Evolutionary conservation across 2,113 vertebrate genomes (phyloP), one percentile per base, ranked within the genome.

Genomic region (Bothrops jararaca): DNA sequence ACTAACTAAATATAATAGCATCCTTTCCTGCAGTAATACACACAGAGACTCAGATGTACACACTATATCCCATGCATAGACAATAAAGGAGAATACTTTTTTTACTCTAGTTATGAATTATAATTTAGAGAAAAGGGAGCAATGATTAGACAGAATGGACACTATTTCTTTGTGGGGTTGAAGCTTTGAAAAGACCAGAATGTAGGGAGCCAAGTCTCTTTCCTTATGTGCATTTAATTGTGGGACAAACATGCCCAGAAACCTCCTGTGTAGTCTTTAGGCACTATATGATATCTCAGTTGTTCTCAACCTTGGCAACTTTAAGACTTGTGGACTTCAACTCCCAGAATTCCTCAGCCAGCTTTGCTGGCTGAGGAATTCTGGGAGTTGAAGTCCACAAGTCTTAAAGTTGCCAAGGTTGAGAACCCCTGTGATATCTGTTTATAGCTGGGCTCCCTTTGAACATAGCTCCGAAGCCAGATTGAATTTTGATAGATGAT

Each of bases 101-200:
- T 86, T 57, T 45, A 29, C 5, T 18, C 0, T 0, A 0, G 0
- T 0, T 90, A 90, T 54, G 52, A 26, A 0, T 0, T 39, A 69
- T 54, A 92, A 45, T 5, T 3, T 89, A 54, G 22, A 42, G 0
- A 1, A 74, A 90, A 0, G 1, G 93, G 2, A 0, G 8, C 20
- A 23, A 2, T 2, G 0, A 3, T 20, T 58, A 53, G 92, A 42
- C 7, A 4, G 9, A 42, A 85, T 39, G 0, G 0, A 1, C 10
- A 1, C 1, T 64, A 92, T 29, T 1, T 42, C 26, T 74, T 57
- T 92, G 18, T 69, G 6, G 56, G 56, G 56, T 52, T 69, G 45
- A 85, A 48, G 3, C 88, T n/a, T 92, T 0, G 24, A 53, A 58
- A 20, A 80, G 87, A 88, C 3, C 87, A 60, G 26, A 91, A 48